Percentiles rank a stretch among this genome's conserved stretches.
Evolutionary conservation across 1,140 invertebrate species (phyloP).

Genomic region (Procambarus clarkii): DNA sequence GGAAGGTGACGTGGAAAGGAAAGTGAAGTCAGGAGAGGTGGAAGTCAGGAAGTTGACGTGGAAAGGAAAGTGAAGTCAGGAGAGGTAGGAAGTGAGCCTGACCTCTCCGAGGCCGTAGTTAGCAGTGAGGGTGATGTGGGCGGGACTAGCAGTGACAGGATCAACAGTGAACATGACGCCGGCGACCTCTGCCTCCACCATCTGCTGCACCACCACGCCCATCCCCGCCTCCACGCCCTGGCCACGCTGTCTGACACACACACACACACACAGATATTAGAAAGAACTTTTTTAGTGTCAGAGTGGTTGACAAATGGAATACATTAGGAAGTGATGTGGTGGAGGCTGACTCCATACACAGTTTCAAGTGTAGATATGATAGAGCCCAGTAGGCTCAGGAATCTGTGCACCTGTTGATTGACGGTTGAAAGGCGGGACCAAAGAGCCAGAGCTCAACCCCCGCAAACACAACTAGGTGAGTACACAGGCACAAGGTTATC

Average conservation of each 20-base stretch:
- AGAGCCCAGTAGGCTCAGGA: no score
- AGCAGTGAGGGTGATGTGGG: slow-evolving; percentile 83
- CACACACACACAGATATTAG: no score
- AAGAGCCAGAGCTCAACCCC: no score
- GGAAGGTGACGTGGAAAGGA: not conserved
- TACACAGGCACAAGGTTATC: no score
- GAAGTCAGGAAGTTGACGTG: not conserved
- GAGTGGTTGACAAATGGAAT: no score
- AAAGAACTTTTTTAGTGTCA: no score
- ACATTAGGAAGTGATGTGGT: no score
- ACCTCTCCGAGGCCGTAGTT: slow-evolving; percentile 90
- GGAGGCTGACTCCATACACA: no score
- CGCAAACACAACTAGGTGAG: no score
- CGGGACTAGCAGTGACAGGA: slow-evolving; percentile 83
- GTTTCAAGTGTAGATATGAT: no score
- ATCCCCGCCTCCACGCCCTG: slow-evolving; percentile 82
- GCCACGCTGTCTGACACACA: slow-evolving; percentile 80
- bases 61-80: not conserved
- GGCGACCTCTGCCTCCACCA: slow-evolving; percentile 83
- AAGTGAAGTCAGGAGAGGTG: not conserved
- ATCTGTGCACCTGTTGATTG: no score
- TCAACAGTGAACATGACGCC: slow-evolving; percentile 89
- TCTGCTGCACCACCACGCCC: slow-evolving; percentile 88
- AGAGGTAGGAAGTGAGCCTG: slow-evolving; percentile 44
- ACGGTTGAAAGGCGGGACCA: no score